Percentiles rank a stretch among this genome's conserved stretches.
phyloP scores from a whole-genome alignment of 2,888 invertebrate species.

The Luperina testacea region DNA sequence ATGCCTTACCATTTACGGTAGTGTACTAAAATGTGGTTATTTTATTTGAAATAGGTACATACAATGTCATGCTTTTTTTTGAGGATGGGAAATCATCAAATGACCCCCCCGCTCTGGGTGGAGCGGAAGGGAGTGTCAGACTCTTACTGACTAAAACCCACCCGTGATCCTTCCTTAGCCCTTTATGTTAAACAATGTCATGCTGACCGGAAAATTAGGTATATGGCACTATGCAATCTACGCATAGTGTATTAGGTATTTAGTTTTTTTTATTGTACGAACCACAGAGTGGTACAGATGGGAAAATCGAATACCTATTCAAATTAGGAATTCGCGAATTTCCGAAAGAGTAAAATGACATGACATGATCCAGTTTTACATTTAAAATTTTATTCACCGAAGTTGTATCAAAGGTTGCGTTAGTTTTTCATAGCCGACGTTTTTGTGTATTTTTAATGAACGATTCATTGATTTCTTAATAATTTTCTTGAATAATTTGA shows the following conservation, averaged over 20 bases:
- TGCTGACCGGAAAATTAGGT: constrained; percentile 20
- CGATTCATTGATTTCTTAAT: constrained; percentile 31
- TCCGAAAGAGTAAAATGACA: background rate
- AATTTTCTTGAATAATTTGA: constrained; percentile 26
- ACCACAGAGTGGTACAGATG: background rate
- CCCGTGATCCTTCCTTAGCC: too few species aligned
- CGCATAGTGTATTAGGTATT: background rate
- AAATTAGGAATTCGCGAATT: constrained; percentile 3
- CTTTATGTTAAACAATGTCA: too few species aligned
- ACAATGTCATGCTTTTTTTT: constrained; percentile 44
- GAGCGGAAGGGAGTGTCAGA: too few species aligned
- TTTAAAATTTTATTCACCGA: constrained; percentile 20
- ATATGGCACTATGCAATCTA: background rate
- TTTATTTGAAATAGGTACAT: constrained; percentile 22
- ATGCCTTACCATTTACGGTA: constrained; percentile 42
- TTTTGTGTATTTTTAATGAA: constrained; percentile 37
- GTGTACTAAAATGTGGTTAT: constrained; percentile 54
- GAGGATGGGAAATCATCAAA: too few species aligned
- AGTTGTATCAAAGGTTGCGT: background rate
- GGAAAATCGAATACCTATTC: constrained; percentile 4
- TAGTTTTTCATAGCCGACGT: constrained; percentile 5
- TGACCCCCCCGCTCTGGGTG: too few species aligned
- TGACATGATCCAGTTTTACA: constrained; percentile 19
- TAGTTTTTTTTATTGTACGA: constrained; percentile 6
- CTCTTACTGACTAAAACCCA: too few species aligned